phyloP scores from a whole-genome alignment of 2,888 invertebrate species.

The Mesorhabditis belari region DNA sequence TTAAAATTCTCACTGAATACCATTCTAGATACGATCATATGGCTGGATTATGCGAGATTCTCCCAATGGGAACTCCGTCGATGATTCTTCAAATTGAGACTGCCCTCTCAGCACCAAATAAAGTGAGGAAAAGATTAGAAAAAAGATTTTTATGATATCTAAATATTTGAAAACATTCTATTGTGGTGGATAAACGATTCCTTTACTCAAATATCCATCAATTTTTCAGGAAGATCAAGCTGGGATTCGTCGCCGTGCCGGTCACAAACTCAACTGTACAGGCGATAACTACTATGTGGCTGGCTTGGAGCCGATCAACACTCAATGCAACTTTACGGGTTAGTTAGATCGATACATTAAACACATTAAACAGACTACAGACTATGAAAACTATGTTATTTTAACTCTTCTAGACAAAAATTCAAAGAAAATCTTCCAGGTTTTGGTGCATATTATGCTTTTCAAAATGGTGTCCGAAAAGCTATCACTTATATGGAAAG shows the following conservation, averaged over 20 bases:
- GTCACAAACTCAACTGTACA: slow-evolving; percentile 17
- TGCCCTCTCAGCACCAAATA: slow-evolving; percentile 20
- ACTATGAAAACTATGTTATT: not conserved
- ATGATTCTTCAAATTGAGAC: slow-evolving; percentile 34
- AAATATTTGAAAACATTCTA: not conserved
- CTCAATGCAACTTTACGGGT: slow-evolving; percentile 19
- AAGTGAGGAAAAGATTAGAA: no score
- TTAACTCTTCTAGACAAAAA: not conserved
- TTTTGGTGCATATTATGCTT: slow-evolving; percentile 20
- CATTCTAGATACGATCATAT: slow-evolving; percentile 59
- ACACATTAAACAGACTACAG: not conserved
- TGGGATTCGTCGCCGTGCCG: slow-evolving; percentile 13
- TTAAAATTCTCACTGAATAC: slow-evolving; percentile 43
- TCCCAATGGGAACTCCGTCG: slow-evolving; percentile 53
- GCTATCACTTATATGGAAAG: slow-evolving; percentile 13
- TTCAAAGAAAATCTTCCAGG: slow-evolving; percentile 12
- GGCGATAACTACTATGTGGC: slow-evolving; percentile 13
- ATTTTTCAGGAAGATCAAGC: no score
- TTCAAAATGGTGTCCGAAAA: slow-evolving; percentile 23
- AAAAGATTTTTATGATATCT: not conserved
- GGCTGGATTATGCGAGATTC: slow-evolving; percentile 56
- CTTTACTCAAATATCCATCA: no score
- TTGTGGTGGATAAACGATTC: not conserved
- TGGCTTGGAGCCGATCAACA: slow-evolving; percentile 13
- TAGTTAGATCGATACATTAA: not conserved